Percentiles rank a stretch among this genome's conserved stretches.
Evolutionary conservation across 2,888 invertebrate species (phyloP).

Genomic region (Meganola albula): DNA sequence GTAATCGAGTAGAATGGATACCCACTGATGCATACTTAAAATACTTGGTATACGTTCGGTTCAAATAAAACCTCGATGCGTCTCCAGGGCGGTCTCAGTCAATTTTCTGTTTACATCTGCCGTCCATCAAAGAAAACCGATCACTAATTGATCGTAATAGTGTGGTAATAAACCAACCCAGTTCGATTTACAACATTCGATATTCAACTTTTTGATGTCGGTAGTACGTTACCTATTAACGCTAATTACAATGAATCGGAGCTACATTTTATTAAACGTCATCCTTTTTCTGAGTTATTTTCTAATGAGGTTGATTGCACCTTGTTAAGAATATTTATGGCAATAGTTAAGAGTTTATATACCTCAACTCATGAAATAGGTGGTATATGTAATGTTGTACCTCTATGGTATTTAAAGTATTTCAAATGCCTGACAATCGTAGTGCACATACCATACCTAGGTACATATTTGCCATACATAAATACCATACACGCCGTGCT

Average conservation of each 20-base stretch:
- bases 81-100: conserved; percentile 59
- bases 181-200: conserved; percentile 33
- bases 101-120: conserved; percentile 69
- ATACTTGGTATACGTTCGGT: conserved; percentile 30
- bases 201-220: conserved; percentile 19
- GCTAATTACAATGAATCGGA: conserved; percentile 27
- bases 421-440: too few species aligned
- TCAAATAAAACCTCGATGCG: conserved; percentile 36
- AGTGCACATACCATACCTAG: too few species aligned
- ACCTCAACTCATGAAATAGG: too few species aligned
- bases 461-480: too few species aligned
- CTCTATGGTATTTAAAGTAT: too few species aligned
- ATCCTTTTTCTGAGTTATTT: background rate
- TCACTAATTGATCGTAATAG: conserved; percentile 71
- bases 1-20: conserved; percentile 28
- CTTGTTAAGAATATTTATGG: conserved; percentile 16
- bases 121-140: conserved; percentile 62
- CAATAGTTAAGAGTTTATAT: too few species aligned
- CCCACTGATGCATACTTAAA: conserved; percentile 23
- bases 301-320: conserved; percentile 4
- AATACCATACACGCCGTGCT: too few species aligned
- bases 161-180: conserved; percentile 44
- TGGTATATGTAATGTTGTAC: too few species aligned
- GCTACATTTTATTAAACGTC: conserved; percentile 20
- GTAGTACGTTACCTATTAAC: too few species aligned